These are phyloP conservation scores for Temnothorax curvispinosus DNA, from an alignment of 1,140 invertebrate species.

Conservation along the genomic window DNA sequence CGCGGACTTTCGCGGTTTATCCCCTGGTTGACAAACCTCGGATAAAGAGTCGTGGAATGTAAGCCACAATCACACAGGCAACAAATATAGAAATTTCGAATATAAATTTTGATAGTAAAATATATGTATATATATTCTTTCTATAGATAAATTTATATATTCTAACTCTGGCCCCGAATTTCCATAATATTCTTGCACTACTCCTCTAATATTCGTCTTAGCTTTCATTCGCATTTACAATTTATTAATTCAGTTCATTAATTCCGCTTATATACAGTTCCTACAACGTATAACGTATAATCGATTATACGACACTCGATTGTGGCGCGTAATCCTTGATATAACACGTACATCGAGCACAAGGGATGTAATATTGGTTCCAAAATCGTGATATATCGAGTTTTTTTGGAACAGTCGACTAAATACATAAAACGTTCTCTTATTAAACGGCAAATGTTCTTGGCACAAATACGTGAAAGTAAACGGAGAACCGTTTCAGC, in stretches of 20 bases:
- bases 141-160: conserved; percentile 78
- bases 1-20: conserved; percentile 36
- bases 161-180: conserved; percentile 84
- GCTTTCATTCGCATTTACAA: conserved; percentile 21
- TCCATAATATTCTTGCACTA: conserved; percentile 80
- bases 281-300: conserved; percentile 40
- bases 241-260: conserved; percentile 30
- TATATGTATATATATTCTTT: conserved; percentile 76
- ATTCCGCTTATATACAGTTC: conserved; percentile 56
- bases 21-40: conserved; percentile 10
- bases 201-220: conserved; percentile 60
- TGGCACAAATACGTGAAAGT: conserved; percentile 62
- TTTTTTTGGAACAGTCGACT: conserved; percentile 51
- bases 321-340: conserved; percentile 18
- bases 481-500: conserved; percentile 37
- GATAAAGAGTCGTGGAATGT: conserved; percentile 81
- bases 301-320: conserved; percentile 46
- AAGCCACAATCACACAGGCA: conserved; percentile 82
- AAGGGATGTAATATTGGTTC: conserved; percentile 45
- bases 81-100: conserved; percentile 85
- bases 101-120: conserved; percentile 86
- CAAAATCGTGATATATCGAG: conserved; percentile 44
- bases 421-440: conserved; percentile 47
- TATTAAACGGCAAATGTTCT: conserved; percentile 61
- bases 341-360: conserved; percentile 9